Evolutionary conservation across 1,140 invertebrate species (phyloP).

Genomic region (Paralvinella palmiformis): DNA sequence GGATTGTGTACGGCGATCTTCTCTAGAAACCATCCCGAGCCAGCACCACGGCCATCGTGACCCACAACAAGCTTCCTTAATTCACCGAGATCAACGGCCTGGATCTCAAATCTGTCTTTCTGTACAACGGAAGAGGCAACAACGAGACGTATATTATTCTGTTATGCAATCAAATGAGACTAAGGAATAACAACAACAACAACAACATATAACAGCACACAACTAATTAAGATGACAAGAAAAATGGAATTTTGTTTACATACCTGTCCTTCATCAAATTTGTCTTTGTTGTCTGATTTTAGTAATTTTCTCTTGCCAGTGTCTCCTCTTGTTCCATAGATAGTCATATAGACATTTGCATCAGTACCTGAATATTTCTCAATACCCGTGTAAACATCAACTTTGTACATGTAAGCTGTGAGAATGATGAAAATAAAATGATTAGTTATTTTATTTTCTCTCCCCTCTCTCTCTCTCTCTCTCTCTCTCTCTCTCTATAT

Average conservation of each 20-base stretch:
- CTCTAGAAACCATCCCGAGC: constrained; percentile 38
- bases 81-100: constrained; percentile 13
- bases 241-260: neutral
- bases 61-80: constrained; percentile 20
- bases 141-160: neutral
- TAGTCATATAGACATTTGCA: constrained; percentile 38
- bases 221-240: neutral
- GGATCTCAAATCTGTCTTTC: constrained; percentile 14
- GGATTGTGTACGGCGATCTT: constrained; percentile 35
- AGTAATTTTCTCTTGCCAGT: constrained; percentile 33
- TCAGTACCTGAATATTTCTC: constrained; percentile 36
- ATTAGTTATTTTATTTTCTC: neutral
- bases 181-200: neutral
- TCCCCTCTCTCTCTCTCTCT: neutral
- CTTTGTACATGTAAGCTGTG: constrained; percentile 39
- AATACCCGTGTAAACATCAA: constrained; percentile 37
- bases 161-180: neutral
- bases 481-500: neutral
- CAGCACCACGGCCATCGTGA: constrained; percentile 24
- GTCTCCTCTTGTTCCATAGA: constrained; percentile 37
- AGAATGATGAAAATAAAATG: constrained; percentile 5
- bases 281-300: constrained; percentile 26
- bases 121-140: neutral
- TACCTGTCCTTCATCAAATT: constrained; percentile 35
- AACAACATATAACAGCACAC: neutral